These are phyloP conservation scores for Labia minor DNA, from an alignment of 2,888 invertebrate species.

Conservation along the genomic window DNA sequence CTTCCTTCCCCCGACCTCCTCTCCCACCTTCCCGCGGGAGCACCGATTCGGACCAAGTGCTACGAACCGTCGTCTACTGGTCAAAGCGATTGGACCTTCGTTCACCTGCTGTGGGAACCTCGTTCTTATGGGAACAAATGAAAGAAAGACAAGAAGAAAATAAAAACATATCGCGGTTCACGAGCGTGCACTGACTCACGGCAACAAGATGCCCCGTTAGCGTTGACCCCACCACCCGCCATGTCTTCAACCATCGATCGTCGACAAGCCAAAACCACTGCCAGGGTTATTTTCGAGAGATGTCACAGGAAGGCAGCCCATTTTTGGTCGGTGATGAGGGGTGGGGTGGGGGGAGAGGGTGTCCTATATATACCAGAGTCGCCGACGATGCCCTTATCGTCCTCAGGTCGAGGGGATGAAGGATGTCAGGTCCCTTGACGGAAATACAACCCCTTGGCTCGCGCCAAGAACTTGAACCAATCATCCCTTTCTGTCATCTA, in stretches of 20 bases:
- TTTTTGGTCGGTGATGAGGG: neutral
- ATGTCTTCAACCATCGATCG: neutral
- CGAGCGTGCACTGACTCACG: too few species aligned
- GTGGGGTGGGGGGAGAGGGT: neutral
- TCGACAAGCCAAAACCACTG: neutral
- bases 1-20: neutral
- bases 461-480: neutral
- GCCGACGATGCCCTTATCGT: constrained; percentile 1
- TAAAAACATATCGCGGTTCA: too few species aligned
- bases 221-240: neutral
- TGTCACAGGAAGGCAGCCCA: neutral
- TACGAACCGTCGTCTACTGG: too few species aligned
- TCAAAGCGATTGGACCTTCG: too few species aligned
- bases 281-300: constrained; percentile 7
- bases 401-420: neutral
- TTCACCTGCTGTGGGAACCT: too few species aligned
- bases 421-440: neutral
- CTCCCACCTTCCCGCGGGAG: neutral
- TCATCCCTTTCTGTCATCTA: neutral
- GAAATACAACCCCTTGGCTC: constrained; percentile 13
- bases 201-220: neutral
- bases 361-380: constrained; percentile 4
- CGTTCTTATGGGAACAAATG: too few species aligned
- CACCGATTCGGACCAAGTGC: too few species aligned
- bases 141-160: too few species aligned